Percentiles rank a stretch among this genome's conserved stretches.
Conservation (phyloP, 2,113 vertebrate species). For the Bos taurus region ARS-UCD2.0 NC_037351.1:3154501-3155000, state of each 20-base stretch:
- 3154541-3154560: neutral
- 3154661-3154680: neutral
- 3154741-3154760: neutral
- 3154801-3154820: neutral
- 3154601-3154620: neutral
- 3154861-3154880: neutral
- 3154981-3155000: neutral
- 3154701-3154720: fast-evolving
- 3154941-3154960: neutral
- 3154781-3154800: neutral
- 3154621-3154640: neutral
- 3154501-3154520: neutral
- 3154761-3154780: neutral
- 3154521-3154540: neutral
- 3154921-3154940: neutral
- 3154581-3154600: neutral
- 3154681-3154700: neutral
- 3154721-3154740: neutral
- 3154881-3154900: neutral
- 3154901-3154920: neutral
- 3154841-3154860: too few species aligned
- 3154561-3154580: neutral
- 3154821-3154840: neutral
- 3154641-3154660: neutral
- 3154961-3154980: neutral